Evolutionary conservation across 2,113 vertebrate genomes (phyloP).

Genomic region (Mustela nigripes): DNA sequence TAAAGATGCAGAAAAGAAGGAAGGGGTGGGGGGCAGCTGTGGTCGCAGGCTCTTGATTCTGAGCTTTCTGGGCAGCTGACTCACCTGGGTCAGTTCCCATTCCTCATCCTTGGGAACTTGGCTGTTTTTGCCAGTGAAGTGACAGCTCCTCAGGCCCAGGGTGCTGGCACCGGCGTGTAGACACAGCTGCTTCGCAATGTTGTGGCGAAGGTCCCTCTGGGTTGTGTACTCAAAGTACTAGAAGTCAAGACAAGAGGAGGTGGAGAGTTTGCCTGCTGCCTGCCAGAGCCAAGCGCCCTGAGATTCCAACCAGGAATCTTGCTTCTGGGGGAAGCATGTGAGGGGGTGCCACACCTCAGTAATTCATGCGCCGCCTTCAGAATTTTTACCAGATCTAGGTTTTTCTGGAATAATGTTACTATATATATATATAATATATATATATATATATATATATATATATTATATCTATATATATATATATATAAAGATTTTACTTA

Average conservation of each 20-base stretch:
- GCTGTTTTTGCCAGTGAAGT: conserved; percentile 90
- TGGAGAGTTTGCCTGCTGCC: neutral
- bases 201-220: conserved; percentile 95
- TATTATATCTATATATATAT: no score
- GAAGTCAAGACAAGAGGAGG: neutral
- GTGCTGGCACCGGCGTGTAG: conserved; percentile 85
- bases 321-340: neutral
- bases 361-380: neutral
- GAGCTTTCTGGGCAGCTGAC: conserved; percentile 34
- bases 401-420: neutral
- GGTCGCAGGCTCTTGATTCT: neutral
- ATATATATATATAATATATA: neutral
- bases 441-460: neutral
- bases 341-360: neutral
- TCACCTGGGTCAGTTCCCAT: conserved; percentile 94
- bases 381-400: neutral
- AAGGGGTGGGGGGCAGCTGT: neutral
- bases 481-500: neutral
- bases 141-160: conserved; percentile 90
- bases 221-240: conserved; percentile 97
- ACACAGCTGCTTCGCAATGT: conserved; percentile 95
- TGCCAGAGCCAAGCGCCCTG: neutral
- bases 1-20: neutral
- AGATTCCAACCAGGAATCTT: neutral
- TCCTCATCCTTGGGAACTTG: conserved; percentile 89